Evolutionary conservation across 2,888 invertebrate species (phyloP), one percentile per base, ranked within the genome.

Genomic region (Oligia latruncula): DNA sequence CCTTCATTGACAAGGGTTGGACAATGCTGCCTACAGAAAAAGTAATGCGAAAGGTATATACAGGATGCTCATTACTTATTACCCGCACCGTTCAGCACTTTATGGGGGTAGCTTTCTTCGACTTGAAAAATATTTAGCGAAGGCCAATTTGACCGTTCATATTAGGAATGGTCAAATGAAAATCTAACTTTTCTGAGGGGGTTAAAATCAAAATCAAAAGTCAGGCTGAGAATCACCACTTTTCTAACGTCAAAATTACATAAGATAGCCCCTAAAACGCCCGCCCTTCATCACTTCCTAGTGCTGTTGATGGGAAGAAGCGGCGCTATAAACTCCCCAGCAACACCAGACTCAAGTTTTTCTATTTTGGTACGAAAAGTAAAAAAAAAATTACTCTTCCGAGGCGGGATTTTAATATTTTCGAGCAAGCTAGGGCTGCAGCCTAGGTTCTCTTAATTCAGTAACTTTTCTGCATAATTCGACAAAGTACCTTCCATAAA

Each of bases 1-100:
- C 93, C 11, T 96, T 95, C 86, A 95, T 96, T 68, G 95, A 96
- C 8, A 96, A 96, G 78, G 96, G 96, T 8, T 96, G 96, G 96
- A 96, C 96, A 35, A 92, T 93, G 93, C 84, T 96, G 64, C 96
- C 96, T 29, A 95, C 95, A 15, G 95, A 95, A 87, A 96, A 95
- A 94, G 92, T 95, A 29, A 94, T 96, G 20, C 92, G 95, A 66
- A 96, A 96, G 92, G 96, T 60, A n/a, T 52, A 13, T 5, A 52
- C 3, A 58, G 23, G 58, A 58, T 23, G 58, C 60, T 60, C n/a
- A 60, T 60, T 60, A 60, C 13, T 13, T 60, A 60, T 60, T 9
- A n/a, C 4, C 11, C 13, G n/a, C 60, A 23, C 13, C 13, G n/a
- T 4, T 13, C 58, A 9, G 23, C 58, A 58, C 58, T 58, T 23